Evolutionary conservation across 1,140 invertebrate species (phyloP).

Genomic region (Idris sp.): DNA sequence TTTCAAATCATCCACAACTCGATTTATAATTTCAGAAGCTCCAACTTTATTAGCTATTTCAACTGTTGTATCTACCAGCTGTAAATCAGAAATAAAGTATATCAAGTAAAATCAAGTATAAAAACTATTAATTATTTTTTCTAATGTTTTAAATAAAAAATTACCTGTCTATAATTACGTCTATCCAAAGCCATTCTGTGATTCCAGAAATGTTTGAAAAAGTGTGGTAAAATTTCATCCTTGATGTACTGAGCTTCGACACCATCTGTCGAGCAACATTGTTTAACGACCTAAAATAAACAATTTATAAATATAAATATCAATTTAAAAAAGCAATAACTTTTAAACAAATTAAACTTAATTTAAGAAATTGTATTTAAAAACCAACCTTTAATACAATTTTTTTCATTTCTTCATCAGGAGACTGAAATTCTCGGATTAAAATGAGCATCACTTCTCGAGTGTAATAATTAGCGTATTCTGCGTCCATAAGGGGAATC

Average conservation of each 20-base stretch:
- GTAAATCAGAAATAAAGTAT: too few relatives aligned
- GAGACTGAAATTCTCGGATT: conserved; percentile 99
- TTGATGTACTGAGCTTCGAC: conserved; percentile 99
- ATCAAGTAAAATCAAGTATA: too few relatives aligned
- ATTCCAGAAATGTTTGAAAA: conserved; percentile 99
- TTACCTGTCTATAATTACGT: conserved; percentile 94
- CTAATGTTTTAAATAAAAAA: background rate
- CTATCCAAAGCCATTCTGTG: conserved; percentile 99
- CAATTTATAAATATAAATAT: conserved; percentile 29
- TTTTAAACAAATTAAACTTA: too few relatives aligned
- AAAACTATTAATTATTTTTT: too few relatives aligned
- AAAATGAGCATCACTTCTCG: conserved; percentile 99
- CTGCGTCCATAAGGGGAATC: conserved; percentile 99
- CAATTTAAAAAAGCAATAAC: conserved; percentile 13
- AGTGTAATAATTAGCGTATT: conserved; percentile 99
- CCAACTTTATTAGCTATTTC: conserved; percentile 99
- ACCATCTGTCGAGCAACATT: conserved; percentile 99
- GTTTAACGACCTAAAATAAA: conserved; percentile 97
- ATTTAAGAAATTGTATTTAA: background rate
- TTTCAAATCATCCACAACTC: conserved; percentile 99
- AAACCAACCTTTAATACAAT: conserved; percentile 95
- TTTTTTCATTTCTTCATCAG: conserved; percentile 99
- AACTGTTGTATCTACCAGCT: conserved; percentile 98
- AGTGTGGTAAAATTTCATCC: conserved; percentile 98
- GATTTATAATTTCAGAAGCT: conserved; percentile 98